A percentile compares a stretch with the other conserved stretches of the same genome.
Evolutionary conservation across 1,140 invertebrate species (phyloP).

Genomic region (Tetramorium simillimum): DNA sequence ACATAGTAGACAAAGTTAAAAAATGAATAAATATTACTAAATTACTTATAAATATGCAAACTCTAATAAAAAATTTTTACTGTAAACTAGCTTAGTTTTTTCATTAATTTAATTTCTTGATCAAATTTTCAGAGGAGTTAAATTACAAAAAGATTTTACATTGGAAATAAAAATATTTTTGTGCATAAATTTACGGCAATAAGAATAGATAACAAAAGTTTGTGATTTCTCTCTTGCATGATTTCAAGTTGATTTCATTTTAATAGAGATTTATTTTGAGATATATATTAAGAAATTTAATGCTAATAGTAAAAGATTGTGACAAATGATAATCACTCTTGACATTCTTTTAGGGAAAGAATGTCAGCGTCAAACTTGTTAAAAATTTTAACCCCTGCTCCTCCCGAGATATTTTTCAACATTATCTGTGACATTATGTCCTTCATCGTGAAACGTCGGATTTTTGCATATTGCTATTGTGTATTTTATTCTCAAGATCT

Average conservation of each 20-base stretch:
- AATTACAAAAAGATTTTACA: slow-evolving; percentile 6
- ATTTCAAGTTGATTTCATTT: neutral
- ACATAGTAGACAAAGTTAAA: neutral
- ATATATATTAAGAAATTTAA: neutral
- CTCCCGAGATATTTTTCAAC: slow-evolving; percentile 9
- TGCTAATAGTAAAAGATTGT: neutral
- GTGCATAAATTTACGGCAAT: neutral
- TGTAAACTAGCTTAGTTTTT: neutral
- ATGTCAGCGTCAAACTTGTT: neutral
- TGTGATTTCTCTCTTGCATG: neutral
- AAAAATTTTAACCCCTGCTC: neutral
- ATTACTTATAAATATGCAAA: neutral
- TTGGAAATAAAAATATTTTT: neutral
- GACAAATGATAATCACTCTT: neutral
- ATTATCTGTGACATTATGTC: neutral
- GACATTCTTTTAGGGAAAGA: neutral
- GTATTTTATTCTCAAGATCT: slow-evolving; percentile 20
- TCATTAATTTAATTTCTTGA: neutral
- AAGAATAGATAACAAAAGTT: neutral
- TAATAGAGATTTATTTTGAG: neutral
- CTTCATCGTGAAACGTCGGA: neutral
- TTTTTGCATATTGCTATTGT: neutral
- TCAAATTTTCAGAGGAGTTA: neutral
- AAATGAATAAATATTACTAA: neutral
- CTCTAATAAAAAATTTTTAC: neutral